Evolutionary conservation across 2,797 vertebrate species (phyloP).

Genomic region (Channallabes apus): DNA sequence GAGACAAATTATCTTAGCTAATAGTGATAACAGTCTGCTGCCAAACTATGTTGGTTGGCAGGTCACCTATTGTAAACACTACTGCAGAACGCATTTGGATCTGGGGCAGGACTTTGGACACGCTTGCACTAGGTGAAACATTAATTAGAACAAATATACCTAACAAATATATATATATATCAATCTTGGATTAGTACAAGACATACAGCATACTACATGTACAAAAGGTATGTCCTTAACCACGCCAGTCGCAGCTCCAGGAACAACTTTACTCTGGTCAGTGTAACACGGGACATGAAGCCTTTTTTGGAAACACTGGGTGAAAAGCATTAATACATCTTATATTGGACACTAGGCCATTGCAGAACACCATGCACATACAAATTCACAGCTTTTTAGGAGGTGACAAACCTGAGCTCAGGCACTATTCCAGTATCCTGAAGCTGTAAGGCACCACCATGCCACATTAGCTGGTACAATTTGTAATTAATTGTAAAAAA

Average conservation of each 20-base stretch:
- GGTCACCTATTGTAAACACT: neutral
- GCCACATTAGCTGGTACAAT: neutral
- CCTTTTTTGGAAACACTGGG: neutral
- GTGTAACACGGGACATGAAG: neutral
- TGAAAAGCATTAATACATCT: neutral
- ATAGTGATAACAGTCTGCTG: neutral
- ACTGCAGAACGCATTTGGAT: neutral
- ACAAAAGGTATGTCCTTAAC: neutral
- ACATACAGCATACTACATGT: neutral
- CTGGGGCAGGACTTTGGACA: neutral
- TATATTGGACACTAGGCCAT: neutral
- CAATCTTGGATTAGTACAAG: neutral
- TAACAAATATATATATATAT: no score
- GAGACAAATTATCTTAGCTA: neutral
- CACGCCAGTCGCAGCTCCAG: neutral
- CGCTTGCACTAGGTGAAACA: neutral
- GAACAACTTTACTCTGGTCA: neutral
- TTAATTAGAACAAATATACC: neutral
- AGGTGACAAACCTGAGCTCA: neutral
- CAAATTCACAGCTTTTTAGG: neutral
- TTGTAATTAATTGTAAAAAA: neutral
- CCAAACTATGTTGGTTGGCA: neutral
- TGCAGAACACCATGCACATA: neutral
- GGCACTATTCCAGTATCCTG: neutral
- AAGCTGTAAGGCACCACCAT: neutral